Evolutionary conservation across 1,140 invertebrate genomes (phyloP).

Genomic region (Lucilia sericata): DNA sequence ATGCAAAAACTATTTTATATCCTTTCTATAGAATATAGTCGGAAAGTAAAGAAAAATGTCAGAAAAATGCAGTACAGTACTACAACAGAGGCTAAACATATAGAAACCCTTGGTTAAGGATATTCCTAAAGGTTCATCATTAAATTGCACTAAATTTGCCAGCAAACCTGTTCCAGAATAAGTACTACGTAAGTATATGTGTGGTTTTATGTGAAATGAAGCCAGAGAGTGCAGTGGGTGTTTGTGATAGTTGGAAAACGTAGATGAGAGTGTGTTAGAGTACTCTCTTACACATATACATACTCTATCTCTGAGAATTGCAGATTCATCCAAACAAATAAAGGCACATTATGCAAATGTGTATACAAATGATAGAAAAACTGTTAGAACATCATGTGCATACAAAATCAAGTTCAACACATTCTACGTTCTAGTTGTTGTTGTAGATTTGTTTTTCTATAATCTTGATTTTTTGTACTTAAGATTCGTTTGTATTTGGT

Average conservation of each 20-base stretch:
- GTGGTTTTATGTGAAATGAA: not conserved
- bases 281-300: no score
- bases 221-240: not conserved
- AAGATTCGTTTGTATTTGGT: not conserved
- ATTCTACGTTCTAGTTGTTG: not conserved
- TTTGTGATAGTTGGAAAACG: not conserved
- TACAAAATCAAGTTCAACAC: not conserved
- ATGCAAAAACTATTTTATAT: not conserved
- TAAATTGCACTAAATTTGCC: no score
- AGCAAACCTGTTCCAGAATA: no score
- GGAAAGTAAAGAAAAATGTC: no score
- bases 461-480: not conserved
- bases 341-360: not conserved
- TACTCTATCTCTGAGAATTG: not conserved
- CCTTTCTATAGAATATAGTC: not conserved
- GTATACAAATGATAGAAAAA: slow-evolving; percentile 8
- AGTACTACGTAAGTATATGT: not conserved
- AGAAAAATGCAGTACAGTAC: no score
- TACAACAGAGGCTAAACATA: no score
- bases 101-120: no score
- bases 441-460: no score
- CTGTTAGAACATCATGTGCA: not conserved
- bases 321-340: not conserved
- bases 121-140: no score
- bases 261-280: no score